phyloP scores from a whole-genome alignment of 1,140 invertebrate genomes.

The Drosophila sp. region DNA sequence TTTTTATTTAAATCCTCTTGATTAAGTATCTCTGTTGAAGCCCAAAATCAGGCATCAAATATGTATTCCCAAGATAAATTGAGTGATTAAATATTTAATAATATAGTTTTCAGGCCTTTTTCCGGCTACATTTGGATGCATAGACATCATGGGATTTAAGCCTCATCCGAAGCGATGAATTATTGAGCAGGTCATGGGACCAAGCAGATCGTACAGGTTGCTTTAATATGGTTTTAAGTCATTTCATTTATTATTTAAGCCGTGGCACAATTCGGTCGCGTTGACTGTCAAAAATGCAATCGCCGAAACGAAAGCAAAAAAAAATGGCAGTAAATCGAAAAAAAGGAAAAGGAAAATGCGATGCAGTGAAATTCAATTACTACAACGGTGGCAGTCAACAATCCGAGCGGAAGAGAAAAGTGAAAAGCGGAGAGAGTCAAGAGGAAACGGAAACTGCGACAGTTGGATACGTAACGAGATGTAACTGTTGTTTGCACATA shows the following conservation, averaged over 20 bases:
- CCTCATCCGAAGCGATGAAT: conserved; percentile 45
- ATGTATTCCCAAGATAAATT: conserved; percentile 14
- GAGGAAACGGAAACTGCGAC: neutral
- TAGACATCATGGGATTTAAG: conserved; percentile 58
- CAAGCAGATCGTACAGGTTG: conserved; percentile 38
- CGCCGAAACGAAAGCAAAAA: conserved; percentile 10
- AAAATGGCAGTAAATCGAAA: conserved; percentile 7
- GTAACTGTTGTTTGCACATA: conserved; percentile 78
- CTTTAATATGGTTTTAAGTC: conserved; percentile 79
- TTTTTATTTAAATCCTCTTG: neutral
- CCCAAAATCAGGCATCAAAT: conserved; percentile 4
- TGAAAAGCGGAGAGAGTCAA: neutral
- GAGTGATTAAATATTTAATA: conserved; percentile 16
- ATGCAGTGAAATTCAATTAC: conserved; percentile 74
- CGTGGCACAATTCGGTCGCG: conserved; percentile 48
- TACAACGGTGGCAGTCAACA: conserved; percentile 41
- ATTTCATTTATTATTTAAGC: conserved; percentile 78
- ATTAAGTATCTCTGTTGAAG: neutral
- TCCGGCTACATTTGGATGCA: conserved; percentile 30
- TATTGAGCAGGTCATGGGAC: conserved; percentile 55
- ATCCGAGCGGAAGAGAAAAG: neutral
- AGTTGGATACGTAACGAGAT: conserved; percentile 65
- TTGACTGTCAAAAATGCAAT: conserved; percentile 71
- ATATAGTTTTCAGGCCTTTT: conserved; percentile 26
- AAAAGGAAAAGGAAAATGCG: conserved; percentile 24